phyloP scores from a whole-genome alignment of 2,113 vertebrate genomes.

The Epinephelus cyanopodus region DNA sequence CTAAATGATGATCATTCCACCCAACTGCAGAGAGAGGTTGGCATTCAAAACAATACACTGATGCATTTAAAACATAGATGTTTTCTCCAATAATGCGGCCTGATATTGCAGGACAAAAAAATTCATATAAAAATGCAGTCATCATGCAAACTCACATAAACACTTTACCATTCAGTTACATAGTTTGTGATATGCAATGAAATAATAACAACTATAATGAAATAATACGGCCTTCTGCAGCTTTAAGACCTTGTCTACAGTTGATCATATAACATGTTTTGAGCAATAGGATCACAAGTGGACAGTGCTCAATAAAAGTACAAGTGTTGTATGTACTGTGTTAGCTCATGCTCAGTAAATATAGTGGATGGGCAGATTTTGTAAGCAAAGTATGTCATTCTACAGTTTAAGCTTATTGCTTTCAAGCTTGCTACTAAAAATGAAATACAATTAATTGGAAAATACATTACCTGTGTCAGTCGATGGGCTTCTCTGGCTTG shows the following conservation, averaged over 20 bases:
- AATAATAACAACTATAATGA: background rate
- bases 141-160: background rate
- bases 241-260: background rate
- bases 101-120: conserved; percentile 29
- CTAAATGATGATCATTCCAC: conserved; percentile 38
- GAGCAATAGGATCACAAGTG: background rate
- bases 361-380: background rate
- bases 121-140: background rate
- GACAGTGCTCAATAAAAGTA: background rate
- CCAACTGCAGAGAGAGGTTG: conserved; percentile 23
- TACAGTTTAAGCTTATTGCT: conserved; percentile 13
- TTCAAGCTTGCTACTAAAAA: conserved; percentile 11
- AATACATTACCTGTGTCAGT: conserved; percentile 13
- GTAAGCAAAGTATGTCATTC: too few relatives aligned
- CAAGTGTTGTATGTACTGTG: too few relatives aligned
- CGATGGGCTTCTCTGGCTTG: conserved; percentile 32
- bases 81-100: conserved; percentile 41
- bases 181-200: background rate
- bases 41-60: conserved; percentile 37
- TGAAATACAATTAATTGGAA: conserved; percentile 2
- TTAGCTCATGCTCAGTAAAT: background rate
- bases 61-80: conserved; percentile 21
- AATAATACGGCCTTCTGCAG: background rate
- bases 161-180: background rate
- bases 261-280: background rate